These are phyloP conservation scores for Acipenser transmontanus DNA, from an alignment of 2,797 vertebrate species.

Conservation along the genomic window DNA sequence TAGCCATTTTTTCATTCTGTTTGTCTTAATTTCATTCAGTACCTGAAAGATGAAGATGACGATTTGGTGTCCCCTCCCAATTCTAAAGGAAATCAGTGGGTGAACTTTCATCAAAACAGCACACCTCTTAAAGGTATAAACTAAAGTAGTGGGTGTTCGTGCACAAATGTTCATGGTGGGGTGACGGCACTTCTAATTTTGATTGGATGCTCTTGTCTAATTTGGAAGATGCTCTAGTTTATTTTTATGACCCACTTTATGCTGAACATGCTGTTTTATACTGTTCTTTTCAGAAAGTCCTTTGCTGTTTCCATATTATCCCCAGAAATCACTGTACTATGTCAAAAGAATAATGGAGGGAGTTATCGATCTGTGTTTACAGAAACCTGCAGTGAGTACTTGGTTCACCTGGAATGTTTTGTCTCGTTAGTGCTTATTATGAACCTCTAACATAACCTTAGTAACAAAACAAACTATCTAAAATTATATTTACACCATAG, in stretches of 20 bases:
- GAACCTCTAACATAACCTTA: no score
- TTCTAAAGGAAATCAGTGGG: slow-evolving; percentile 92
- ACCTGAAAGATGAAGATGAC: slow-evolving; percentile 96
- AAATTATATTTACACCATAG: no score
- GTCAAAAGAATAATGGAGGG: slow-evolving; percentile 91
- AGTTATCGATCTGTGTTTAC: slow-evolving; percentile 82
- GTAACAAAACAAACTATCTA: no score
- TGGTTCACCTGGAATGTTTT: not conserved
- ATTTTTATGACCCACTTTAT: no score
- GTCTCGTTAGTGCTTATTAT: not conserved
- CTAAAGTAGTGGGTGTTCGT: not conserved
- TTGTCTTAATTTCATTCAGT: slow-evolving; percentile 49
- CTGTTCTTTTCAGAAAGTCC: slow-evolving; percentile 70
- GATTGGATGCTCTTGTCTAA: no score
- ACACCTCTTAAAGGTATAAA: slow-evolving; percentile 76
- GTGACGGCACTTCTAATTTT: no score
- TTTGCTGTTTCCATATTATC: slow-evolving; percentile 87
- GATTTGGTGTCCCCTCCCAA: slow-evolving; percentile 90
- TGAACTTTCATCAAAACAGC: slow-evolving; percentile 83
- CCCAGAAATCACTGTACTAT: slow-evolving; percentile 90
- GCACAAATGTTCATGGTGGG: no score
- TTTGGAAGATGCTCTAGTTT: not conserved
- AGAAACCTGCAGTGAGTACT: slow-evolving; percentile 85
- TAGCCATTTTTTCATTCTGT: slow-evolving; percentile 1
- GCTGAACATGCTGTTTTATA: not conserved